These are phyloP conservation scores for Bradypodion pumilum DNA, from an alignment of 2,797 vertebrate species.

Conservation along the genomic window DNA sequence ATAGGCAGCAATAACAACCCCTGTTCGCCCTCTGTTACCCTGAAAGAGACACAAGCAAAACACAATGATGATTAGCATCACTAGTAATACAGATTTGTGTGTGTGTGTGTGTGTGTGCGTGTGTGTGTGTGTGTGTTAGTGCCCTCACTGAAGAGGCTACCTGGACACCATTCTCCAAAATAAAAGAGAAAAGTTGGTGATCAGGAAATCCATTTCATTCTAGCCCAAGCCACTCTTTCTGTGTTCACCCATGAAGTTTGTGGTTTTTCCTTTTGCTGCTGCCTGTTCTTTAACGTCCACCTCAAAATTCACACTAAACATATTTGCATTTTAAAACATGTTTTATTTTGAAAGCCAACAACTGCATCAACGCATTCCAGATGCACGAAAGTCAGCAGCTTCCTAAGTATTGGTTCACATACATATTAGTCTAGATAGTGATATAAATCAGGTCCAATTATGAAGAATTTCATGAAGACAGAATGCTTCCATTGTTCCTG, in stretches of 20 bases:
- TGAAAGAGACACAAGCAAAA: slow-evolving; percentile 68
- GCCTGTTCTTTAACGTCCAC: too few species aligned
- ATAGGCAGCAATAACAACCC: slow-evolving; percentile 95
- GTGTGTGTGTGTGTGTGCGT: too few species aligned
- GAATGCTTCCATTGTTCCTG: background rate
- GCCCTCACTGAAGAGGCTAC: background rate
- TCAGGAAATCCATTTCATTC: background rate
- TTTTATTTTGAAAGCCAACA: background rate
- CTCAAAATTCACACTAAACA: too few species aligned
- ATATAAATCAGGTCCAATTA: background rate
- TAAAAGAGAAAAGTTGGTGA: background rate
- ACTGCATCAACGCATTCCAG: background rate
- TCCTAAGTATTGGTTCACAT: background rate
- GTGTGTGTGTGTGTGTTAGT: too few species aligned
- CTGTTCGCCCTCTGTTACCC: slow-evolving; percentile 94
- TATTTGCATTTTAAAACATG: background rate
- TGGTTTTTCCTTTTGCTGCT: background rate
- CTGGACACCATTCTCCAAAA: background rate
- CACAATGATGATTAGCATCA: background rate
- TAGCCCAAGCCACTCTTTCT: background rate
- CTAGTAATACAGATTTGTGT: background rate
- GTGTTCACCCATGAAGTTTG: background rate
- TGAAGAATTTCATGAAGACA: background rate
- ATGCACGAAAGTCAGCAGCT: background rate
- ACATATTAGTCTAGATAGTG: background rate